Evolutionary conservation across 2,888 invertebrate genomes (phyloP), one percentile per base, ranked within the genome.

Genomic region (Macrosiphum euphorbiae): DNA sequence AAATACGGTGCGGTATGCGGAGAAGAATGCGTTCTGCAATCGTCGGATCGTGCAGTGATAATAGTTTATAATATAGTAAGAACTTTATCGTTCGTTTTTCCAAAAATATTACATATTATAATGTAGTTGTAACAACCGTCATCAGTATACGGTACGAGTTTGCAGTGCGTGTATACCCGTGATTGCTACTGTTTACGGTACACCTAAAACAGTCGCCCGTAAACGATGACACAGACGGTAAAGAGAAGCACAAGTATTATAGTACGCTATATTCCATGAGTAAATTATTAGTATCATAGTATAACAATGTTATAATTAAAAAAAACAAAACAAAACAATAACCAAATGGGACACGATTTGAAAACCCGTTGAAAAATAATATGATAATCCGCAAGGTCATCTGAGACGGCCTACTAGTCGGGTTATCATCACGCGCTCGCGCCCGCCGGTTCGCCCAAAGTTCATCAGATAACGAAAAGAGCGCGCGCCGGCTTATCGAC

Each of bases 361-460:
- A 67, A n/a, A n/a, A n/a, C 35, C 78, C 8, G 78, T 78, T 8
- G 35, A 78, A 78, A 78, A 35, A 78, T 8, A 78, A 20, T 35
- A 78, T 1, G 20, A 35, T 35, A 35, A 78, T 20, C 35, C 1
- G 8, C 87, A 50, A 50, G 87, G 50, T 50, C 52, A 50, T n/a
- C 50, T 1, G 4, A 20, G 28, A 8, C 87, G 47, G 47, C 50
- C 50, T 28, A 28, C 50, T 8, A 28, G 86, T 16, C 50, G 50
- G 87, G 87, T 88, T 88, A 88, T 88, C 87, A 10, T 50, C 52
- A 8, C 20, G n/a, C 87, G 87, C 87, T n/a, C 50, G 44, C 85
- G 44, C 44, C 26, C 85, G 87, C 87, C 50, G n/a, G 87, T 28
- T 10, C 52, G n/a, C 87, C 87, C 87, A 52, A 88, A 88, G 87